phyloP scores from a whole-genome alignment of 2,113 vertebrate species.

The Butorides virescens region DNA sequence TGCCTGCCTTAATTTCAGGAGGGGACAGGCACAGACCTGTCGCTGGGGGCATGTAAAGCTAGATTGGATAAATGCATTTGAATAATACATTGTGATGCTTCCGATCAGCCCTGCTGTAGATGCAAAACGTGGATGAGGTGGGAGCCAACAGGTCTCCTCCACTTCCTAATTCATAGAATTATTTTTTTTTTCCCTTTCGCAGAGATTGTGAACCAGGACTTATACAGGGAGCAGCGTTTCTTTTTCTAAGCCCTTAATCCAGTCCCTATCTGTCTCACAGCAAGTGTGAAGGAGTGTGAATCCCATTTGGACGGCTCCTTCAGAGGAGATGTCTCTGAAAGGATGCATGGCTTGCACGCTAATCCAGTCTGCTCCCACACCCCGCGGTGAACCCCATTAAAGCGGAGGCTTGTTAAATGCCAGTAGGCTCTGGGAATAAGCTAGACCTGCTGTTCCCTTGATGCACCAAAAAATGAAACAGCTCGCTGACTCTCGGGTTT shows the following conservation, averaged over 20 bases:
- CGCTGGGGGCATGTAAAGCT: background rate
- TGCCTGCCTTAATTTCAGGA: background rate
- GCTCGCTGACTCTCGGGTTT: background rate
- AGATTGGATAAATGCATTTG: background rate
- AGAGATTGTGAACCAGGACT: background rate
- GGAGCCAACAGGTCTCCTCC: background rate
- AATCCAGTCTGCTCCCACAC: conserved; percentile 39
- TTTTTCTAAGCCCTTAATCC: conserved; percentile 26
- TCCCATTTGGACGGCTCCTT: conserved; percentile 49
- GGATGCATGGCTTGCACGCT: conserved; percentile 33
- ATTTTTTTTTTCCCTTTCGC: background rate
- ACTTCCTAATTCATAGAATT: background rate
- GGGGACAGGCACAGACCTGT: background rate
- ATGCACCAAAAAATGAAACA: conserved; percentile 28
- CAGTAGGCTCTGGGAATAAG: conserved; percentile 16
- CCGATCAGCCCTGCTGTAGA: background rate
- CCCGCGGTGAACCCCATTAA: conserved; percentile 5
- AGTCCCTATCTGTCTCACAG: conserved; percentile 1
- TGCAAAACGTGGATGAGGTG: background rate
- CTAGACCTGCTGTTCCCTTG: conserved; percentile 41
- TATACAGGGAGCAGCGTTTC: background rate
- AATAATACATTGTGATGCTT: background rate
- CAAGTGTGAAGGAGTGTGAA: conserved; percentile 53
- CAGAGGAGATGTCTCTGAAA: background rate
- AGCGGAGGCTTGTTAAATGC: conserved; percentile 38